Base-by-base conservation (phyloP, 1,140 invertebrate genomes). In the Hestina assimilis region DNA sequence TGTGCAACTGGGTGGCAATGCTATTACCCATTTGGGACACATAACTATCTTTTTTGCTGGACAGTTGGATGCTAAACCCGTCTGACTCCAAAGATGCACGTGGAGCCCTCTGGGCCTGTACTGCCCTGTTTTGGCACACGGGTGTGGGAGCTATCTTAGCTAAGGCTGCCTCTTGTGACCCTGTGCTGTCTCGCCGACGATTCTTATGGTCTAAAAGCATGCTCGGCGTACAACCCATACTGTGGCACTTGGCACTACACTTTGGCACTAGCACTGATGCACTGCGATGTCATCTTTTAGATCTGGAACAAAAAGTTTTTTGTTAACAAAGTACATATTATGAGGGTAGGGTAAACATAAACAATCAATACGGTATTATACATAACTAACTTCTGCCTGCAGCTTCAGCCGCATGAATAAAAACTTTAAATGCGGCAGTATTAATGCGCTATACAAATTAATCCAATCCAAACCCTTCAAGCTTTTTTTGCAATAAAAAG, bases 11-110 rank as follows among this genome's bases (percentile, higher is more conserved):
- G 0, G 86, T 89, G n/a, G 86, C 83, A 51, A 87, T 84, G 55
- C 89, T 89, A 62, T 87, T 89, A n/a, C 87, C 89, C 85, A 89
- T 89, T 59, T 89, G 86, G 0, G 86, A 89, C 9, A 89, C 83
- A 83, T 89, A 88, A 66, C 85, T 88, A 24, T 88, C 83, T 35
- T 85, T 86, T 59, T 88, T 88, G 65, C 80, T 85, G 4, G 83
- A 85, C 14, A 86, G 67, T 41, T 88, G 83, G 51, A 88, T 79
- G 62, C 84, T 88, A 62, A 88, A 87, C n/a, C 85, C 83, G 50
- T 88, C 85, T 0, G 85, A 88, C 42, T 88, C 85, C 2, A 88
- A 56, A 0, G 83, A 86, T 4, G 85, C 85, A 23, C 85, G 48
- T 0, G 85, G 85, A 0, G 85, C 85, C 35, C 83, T 72, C 0